phyloP scores from a whole-genome alignment of 2,797 vertebrate genomes.

The Taeniopygia guttata region DNA sequence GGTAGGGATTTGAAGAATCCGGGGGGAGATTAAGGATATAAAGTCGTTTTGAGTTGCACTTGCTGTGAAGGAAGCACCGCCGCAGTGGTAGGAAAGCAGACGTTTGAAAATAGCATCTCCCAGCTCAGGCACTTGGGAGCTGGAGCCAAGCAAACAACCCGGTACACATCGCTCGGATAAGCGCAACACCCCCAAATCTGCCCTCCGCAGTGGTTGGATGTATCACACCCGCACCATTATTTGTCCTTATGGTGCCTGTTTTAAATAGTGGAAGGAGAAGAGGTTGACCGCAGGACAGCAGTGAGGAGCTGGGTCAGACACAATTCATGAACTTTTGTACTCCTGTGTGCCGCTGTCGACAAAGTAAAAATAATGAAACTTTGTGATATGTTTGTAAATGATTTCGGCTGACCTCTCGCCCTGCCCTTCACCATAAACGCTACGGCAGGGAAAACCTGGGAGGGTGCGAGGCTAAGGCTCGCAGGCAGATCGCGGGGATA shows the following conservation, averaged over 20 bases:
- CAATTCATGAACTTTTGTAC: slow-evolving; percentile 88
- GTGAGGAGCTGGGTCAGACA: slow-evolving; percentile 76
- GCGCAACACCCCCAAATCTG: slow-evolving; percentile 44
- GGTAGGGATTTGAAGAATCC: background rate
- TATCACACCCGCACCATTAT: slow-evolving; percentile 46
- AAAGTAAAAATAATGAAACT: slow-evolving; percentile 90
- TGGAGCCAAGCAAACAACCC: background rate
- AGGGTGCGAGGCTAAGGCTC: slow-evolving; percentile 67
- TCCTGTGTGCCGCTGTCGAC: slow-evolving; percentile 85
- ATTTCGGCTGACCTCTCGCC: slow-evolving; percentile 88
- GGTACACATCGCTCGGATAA: background rate
- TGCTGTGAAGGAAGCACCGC: background rate
- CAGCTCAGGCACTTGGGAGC: background rate
- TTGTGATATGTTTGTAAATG: slow-evolving; percentile 92
- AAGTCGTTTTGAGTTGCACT: slow-evolving; percentile 36
- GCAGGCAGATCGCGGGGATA: slow-evolving; percentile 48
- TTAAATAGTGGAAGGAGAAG: slow-evolving; percentile 50
- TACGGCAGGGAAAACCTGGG: slow-evolving; percentile 70
- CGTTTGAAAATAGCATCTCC: background rate
- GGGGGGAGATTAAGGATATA: background rate
- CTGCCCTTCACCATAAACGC: slow-evolving; percentile 83
- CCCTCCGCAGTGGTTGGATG: slow-evolving; percentile 45
- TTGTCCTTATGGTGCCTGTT: slow-evolving; percentile 55
- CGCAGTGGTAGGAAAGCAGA: background rate
- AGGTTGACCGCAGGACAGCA: slow-evolving; percentile 58